phyloP scores from a whole-genome alignment of 2,797 vertebrate genomes.

The Crocodylus rhombifer region DNA sequence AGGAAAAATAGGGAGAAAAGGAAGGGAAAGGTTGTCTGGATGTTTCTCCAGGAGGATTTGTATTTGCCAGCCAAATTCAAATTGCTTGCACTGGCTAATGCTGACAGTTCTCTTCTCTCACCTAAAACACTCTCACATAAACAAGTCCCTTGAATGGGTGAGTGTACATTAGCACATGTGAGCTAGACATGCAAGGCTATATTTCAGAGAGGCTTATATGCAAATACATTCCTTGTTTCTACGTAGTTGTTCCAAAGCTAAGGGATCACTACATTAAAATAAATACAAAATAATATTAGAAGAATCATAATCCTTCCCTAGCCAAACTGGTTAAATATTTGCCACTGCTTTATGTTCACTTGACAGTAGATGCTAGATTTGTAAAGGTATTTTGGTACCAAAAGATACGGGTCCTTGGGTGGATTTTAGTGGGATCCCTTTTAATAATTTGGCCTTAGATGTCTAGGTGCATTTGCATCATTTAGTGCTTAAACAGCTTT shows the following conservation, averaged over 20 bases:
- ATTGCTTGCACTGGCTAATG: background rate
- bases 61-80: background rate
- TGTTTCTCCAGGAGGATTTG: background rate
- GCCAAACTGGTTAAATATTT: background rate
- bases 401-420: background rate
- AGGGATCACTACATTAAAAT: background rate
- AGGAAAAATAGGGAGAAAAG: background rate
- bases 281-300: background rate
- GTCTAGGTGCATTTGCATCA: background rate
- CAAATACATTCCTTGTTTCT: background rate
- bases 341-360: background rate
- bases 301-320: background rate
- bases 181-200: fast-evolving
- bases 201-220: fast-evolving
- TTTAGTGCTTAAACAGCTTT: background rate
- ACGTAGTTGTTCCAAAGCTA: background rate
- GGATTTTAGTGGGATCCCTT: background rate
- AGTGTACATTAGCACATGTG: fast-evolving
- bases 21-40: fast-evolving
- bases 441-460: background rate
- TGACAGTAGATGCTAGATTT: background rate
- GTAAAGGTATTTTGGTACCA: background rate
- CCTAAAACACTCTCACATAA: background rate
- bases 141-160: background rate
- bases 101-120: background rate